Evolutionary conservation across 2,888 invertebrate genomes (phyloP), one percentile per base, ranked within the genome.

Genomic region (Itoplectis maculator): DNA sequence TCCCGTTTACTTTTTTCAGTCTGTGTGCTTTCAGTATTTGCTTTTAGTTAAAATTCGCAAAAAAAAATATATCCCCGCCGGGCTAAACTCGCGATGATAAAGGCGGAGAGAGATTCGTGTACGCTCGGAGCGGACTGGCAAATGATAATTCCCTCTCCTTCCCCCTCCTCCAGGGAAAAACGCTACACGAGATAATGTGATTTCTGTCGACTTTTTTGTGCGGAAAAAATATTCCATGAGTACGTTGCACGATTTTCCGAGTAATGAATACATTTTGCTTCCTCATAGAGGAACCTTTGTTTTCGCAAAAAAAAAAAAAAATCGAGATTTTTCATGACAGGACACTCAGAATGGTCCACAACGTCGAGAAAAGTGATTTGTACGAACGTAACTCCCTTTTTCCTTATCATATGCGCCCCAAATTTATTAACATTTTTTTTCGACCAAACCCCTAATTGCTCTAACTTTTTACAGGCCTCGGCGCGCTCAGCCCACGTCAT

Each of bases 91-190:
- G 76, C 13, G 35, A 47, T 76, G 29, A 78, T 70, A 40, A 35
- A 13, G 54, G n/a, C n/a, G 20, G 47, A 72, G 37, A 49, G 35
- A 47, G 40, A 20, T 49, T 4, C n/a, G 37, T 47, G 29, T 49
- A 49, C 49, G 66, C 56, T 56, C 13, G 20, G 51, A 13, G 42
- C 9, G 54, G 18, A 1, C 8, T 1, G 40, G 20, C 42, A 37
- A 73, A 73, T 61, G 65, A 47, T 51, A 7, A 74, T 45, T 5
- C 51, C 54, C 59, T 68, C 54, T 75, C 18, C 51, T 69, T 69
- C 37, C 13, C n/a, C n/a, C n/a, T n/a, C n/a, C 61, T 18, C 37
- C 3, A 9, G 7, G 13, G 18, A 0, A 40, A 61, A 61, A 37
- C 37, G 23, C 11, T 61, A 9, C 9, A 37, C 9, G 40, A 18